Percentiles rank a stretch among this genome's conserved stretches.
These are phyloP conservation scores for Erpornis zantholeuca DNA, from an alignment of 2,113 vertebrate genomes.

Conservation along the genomic window DNA sequence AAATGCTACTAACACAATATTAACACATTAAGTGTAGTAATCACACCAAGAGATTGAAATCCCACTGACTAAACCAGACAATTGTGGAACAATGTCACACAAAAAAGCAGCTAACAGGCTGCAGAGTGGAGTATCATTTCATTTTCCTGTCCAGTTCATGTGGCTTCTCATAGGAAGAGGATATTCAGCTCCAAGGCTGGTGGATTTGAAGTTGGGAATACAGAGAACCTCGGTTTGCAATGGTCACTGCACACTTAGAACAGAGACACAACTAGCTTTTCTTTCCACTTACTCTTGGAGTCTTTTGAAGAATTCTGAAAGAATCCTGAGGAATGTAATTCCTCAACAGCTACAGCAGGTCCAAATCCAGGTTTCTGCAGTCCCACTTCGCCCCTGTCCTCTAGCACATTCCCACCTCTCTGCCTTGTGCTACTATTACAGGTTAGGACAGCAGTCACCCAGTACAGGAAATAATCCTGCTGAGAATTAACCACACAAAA, in stretches of 20 bases:
- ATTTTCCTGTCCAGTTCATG: not conserved
- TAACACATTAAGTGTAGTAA: not conserved
- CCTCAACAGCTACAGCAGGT: not conserved
- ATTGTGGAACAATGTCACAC: not conserved
- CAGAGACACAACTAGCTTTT: not conserved
- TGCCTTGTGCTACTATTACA: fast-evolving
- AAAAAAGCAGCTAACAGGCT: not conserved
- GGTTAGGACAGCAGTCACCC: not conserved
- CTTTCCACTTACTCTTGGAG: not conserved
- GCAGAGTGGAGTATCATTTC: fast-evolving
- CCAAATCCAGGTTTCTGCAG: not conserved
- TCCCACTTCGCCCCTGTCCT: not conserved
- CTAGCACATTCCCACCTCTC: not conserved
- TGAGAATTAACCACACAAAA: not conserved
- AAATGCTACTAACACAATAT: not conserved
- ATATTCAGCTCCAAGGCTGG: not conserved
- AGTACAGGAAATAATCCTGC: not conserved
- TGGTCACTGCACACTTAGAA: not conserved
- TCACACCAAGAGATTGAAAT: not conserved
- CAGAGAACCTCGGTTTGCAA: not conserved
- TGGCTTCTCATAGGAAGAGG: not conserved
- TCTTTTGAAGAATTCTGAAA: not conserved
- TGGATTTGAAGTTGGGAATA: not conserved
- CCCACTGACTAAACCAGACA: not conserved
- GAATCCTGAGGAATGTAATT: not conserved